Conservation (phyloP, 2,888 invertebrate species). For the Aphrophora alni region DNA sequence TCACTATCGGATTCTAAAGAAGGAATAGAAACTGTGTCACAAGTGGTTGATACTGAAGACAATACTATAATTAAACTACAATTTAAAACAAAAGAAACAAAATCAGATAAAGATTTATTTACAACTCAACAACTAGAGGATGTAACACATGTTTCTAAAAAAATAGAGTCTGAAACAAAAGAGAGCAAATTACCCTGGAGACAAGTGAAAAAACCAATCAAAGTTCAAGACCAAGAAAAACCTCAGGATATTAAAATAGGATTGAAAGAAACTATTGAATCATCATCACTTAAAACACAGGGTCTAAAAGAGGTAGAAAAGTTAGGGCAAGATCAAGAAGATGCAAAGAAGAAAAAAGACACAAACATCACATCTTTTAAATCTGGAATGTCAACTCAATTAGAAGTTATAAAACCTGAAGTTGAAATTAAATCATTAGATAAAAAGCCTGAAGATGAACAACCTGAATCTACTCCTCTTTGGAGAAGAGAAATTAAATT, state of each 20-base stretch:
- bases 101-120: too few species aligned
- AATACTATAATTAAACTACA: slow-evolving; percentile 14
- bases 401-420: too few species aligned
- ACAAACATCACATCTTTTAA: not conserved
- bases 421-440: not conserved
- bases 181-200: not conserved
- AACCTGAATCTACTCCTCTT: not conserved
- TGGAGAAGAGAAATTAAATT: not conserved
- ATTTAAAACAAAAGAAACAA: slow-evolving; percentile 20
- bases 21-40: not conserved
- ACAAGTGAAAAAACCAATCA: not conserved
- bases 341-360: not conserved
- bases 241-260: slow-evolving; percentile 35
- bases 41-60: slow-evolving; percentile 38
- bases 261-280: not conserved
- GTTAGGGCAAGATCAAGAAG: slow-evolving; percentile 29
- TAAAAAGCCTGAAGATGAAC: not conserved
- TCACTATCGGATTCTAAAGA: not conserved
- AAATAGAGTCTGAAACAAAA: too few species aligned
- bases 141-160: too few species aligned
- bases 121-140: too few species aligned
- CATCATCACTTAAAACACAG: not conserved
- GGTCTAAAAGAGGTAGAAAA: slow-evolving; percentile 38
- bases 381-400: too few species aligned
- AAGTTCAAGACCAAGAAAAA: slow-evolving; percentile 19